Base-by-base conservation (phyloP, 2,797 vertebrate species). In the Clarias laeviceps region DNA sequence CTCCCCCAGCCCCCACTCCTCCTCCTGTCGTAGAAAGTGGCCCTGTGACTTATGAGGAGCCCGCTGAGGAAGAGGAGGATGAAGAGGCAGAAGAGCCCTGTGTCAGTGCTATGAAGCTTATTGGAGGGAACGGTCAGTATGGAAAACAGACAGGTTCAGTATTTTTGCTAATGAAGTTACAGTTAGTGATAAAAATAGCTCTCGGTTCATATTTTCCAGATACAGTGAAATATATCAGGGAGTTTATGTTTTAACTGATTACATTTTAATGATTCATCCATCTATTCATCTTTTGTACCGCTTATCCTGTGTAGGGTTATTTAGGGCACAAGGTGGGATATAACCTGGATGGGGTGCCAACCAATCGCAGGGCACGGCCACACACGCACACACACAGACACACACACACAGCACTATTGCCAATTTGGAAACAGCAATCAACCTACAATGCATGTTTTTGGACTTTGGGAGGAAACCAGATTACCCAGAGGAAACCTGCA, bases 51-150 rank as follows among this genome's bases (percentile, higher is more conserved):
- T 96, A 96, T 87, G 96, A 96, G 4, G 96, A 96, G 29, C 82
- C 84, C 4, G 29, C 82, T 54, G 90, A 90, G 62, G 86, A 92
- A 59, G 92, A 94, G 0, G 96, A 96, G 0, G 95, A 96, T 1
- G 96, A 95, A 6, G 95, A 95, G 0, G 96, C 93, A 4, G 98
- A 97, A 1, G 97, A 99, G 87, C 96, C 96, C 84, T 99, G 98
- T 37, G 94, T 98, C 89, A 98, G 98, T 0, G 97, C 97, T 62
- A 93, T 98, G 91, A 94, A 96, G 93, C 94, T 99, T n/a, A 93
- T 98, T 81, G 97, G 96, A 89, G 93, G 95, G 73, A 92, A 94
- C 0, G 95, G 97, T 97, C 87, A 90, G 92, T 87, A 78, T 65
- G 11, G 61, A 27, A 37, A 34, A 68, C 65, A 3, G 2, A 82